phyloP scores from a whole-genome alignment of 2,797 vertebrate species.

The Arrhamphus sclerolepis region DNA sequence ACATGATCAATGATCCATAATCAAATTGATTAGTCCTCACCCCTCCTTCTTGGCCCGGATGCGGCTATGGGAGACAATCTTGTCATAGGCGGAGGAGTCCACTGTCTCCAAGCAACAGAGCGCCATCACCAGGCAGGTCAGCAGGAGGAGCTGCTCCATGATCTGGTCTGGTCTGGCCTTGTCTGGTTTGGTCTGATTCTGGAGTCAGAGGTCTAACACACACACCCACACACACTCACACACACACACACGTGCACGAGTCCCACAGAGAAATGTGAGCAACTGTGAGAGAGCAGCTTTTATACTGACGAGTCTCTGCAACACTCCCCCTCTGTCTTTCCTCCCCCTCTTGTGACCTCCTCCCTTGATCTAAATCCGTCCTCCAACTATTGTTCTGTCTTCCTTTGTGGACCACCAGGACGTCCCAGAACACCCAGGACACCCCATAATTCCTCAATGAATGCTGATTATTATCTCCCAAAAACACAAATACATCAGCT shows the following conservation, averaged over 20 bases:
- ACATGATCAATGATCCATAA: not conserved
- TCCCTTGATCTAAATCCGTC: slow-evolving; percentile 35
- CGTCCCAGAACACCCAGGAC: slow-evolving; percentile 66
- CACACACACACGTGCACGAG: slow-evolving; percentile 29
- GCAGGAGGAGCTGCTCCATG: slow-evolving; percentile 83
- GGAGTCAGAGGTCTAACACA: slow-evolving; percentile 51
- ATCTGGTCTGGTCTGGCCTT: too few relatives aligned
- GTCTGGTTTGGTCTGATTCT: too few relatives aligned
- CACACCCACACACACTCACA: slow-evolving; percentile 17
- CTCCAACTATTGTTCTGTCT: slow-evolving; percentile 37
- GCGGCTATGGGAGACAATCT: slow-evolving; percentile 94
- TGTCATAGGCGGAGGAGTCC: slow-evolving; percentile 92
- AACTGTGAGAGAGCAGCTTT: slow-evolving; percentile 84
- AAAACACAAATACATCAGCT: too few relatives aligned
- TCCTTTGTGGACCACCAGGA: slow-evolving; percentile 58
- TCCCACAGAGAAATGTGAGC: slow-evolving; percentile 76
- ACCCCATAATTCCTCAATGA: slow-evolving; percentile 42
- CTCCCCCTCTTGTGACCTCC: slow-evolving; percentile 36
- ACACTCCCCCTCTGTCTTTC: slow-evolving; percentile 56
- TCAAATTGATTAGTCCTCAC: too few relatives aligned
- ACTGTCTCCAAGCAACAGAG: slow-evolving; percentile 80
- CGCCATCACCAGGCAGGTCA: slow-evolving; percentile 76
- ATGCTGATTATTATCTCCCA: too few relatives aligned
- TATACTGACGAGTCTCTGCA: slow-evolving; percentile 81
- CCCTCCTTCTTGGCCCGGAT: slow-evolving; percentile 93